Conservation (phyloP, 2,888 invertebrate genomes). For the Rhagonycha fulva region DNA sequence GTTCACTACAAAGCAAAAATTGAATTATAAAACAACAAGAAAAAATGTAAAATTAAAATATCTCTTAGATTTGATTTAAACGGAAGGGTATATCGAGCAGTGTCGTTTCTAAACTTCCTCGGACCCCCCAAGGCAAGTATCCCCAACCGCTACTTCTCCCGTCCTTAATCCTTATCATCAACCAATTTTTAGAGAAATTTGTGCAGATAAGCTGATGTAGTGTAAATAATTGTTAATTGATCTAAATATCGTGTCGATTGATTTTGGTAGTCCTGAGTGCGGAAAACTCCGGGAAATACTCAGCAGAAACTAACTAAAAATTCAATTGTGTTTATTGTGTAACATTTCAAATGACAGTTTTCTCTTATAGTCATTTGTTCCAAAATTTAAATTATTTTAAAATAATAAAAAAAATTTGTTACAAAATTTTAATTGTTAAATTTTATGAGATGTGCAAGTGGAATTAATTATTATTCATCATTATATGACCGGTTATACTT, state of each 20-base stretch:
- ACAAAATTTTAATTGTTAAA: too few relatives aligned
- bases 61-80: background rate
- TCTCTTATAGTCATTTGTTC: too few relatives aligned
- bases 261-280: too few relatives aligned
- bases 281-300: too few relatives aligned
- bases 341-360: too few relatives aligned
- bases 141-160: background rate
- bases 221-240: background rate
- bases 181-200: background rate
- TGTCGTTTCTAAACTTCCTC: background rate
- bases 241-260: background rate
- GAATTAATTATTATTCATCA: too few relatives aligned
- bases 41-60: background rate
- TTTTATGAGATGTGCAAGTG: too few relatives aligned
- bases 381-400: too few relatives aligned
- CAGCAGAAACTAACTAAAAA: too few relatives aligned
- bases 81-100: background rate
- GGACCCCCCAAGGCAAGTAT: background rate
- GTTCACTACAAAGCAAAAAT: background rate
- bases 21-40: background rate
- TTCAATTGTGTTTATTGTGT: too few relatives aligned
- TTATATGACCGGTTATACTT: too few relatives aligned
- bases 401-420: too few relatives aligned
- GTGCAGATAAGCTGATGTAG: background rate
- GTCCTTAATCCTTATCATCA: background rate